Base-by-base conservation (phyloP, 37 sponge, comb jelly and placozoan species). In the Diacarnus erythraeanus region DNA sequence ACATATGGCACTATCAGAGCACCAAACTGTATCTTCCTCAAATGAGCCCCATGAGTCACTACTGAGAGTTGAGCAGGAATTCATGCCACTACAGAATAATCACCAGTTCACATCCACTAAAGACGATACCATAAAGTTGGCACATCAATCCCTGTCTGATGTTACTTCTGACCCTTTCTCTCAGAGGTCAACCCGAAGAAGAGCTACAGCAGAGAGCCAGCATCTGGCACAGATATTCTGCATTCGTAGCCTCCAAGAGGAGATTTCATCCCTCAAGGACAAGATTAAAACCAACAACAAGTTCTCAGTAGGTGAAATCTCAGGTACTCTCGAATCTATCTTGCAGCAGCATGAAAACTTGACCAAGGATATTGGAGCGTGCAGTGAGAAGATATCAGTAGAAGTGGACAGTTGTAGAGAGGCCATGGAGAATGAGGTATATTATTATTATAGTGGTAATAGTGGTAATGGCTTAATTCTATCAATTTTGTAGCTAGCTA, bases 171-270 rank as follows among this genome's bases (percentile, higher is more conserved):
- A 3, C 27, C 57, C n/a, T 23, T n/a, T n/a, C n/a, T n/a, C n/a
- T n/a, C n/a, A n/a, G n/a, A n/a, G n/a, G n/a, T n/a, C n/a, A n/a
- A 76, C 60, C 33, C 20, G 9, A 10, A 43, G 20, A n/a, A 21
- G 38, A 35, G 79, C 38, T 9, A 69, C 57, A 0, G 38, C n/a
- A 1, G 81, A 82, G 37, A 73, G 74, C n/a, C 18, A 0, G 37
- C 42, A 23, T 27, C 37, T 60, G 31, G 59, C 72, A 6, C 81
- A 72, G 23, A 20, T 72, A 9, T 64, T 73, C 51, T 29, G 58
- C 44, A 31, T 73, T 27, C 74, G 39, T 43, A 37, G 35, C 44
- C 73, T 82, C 20, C 82, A 72, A 65, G 73, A 74, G 66, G 20
- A 82, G 30, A 26, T 59, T 0, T 3, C 51, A 5, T 26, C 34